Conservation (phyloP, 2,113 vertebrate species). For the Rhombomys opimus region DNA sequence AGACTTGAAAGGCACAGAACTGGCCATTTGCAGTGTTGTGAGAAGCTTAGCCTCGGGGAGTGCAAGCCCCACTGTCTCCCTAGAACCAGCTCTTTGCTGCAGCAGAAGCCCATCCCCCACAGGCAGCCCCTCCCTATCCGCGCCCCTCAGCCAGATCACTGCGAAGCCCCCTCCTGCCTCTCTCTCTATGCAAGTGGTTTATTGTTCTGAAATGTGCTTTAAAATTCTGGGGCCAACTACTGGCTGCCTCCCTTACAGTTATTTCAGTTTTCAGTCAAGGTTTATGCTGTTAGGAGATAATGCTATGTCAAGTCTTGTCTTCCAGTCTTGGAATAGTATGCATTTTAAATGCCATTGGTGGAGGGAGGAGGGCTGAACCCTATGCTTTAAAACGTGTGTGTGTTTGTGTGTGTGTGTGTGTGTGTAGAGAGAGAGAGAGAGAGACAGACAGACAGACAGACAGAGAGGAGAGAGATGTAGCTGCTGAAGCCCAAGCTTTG, state of each 20-base stretch:
- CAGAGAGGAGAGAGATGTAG: not conserved
- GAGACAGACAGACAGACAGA: not conserved
- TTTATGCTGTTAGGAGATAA: not conserved
- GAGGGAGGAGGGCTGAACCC: no score
- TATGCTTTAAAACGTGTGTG: not conserved
- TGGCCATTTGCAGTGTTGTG: accelerated
- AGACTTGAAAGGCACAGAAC: not conserved
- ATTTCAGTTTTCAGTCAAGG: not conserved
- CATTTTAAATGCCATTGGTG: not conserved
- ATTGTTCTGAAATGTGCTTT: not conserved
- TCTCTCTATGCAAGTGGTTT: not conserved
- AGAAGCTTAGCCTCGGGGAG: not conserved
- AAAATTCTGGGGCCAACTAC: not conserved
- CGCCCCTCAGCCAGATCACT: not conserved
- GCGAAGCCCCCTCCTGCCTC: no score
- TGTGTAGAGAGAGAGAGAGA: not conserved
- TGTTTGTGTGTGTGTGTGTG: no score
- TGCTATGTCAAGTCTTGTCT: not conserved
- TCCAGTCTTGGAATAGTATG: not conserved
- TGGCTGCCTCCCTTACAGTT: not conserved
- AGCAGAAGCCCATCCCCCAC: not conserved
- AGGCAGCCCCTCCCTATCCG: not conserved
- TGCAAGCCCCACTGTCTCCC: not conserved
- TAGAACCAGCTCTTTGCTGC: no score
- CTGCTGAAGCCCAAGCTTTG: not conserved